phyloP scores from a whole-genome alignment of 2,113 vertebrate genomes.

The Channa maculata region DNA sequence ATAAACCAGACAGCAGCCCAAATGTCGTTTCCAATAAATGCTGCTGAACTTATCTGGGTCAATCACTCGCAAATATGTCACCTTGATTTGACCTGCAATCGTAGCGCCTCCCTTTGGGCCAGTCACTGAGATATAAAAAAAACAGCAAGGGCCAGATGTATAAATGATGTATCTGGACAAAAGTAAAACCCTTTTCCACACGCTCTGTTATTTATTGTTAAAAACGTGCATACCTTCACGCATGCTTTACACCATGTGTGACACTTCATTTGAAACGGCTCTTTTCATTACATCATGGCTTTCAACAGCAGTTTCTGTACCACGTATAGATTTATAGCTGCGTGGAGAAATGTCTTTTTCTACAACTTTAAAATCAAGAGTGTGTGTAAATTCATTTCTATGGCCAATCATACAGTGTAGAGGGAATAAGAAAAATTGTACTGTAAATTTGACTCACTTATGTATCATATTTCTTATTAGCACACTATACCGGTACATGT shows the following conservation, averaged over 20 bases:
- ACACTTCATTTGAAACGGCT: slow-evolving; percentile 15
- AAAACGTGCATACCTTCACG: slow-evolving; percentile 43
- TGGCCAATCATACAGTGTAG: slow-evolving; percentile 3
- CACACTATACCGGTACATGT: slow-evolving; percentile 15
- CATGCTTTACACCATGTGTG: slow-evolving; percentile 29
- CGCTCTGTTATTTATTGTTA: slow-evolving; percentile 36
- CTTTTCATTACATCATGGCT: slow-evolving; percentile 49
- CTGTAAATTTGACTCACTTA: slow-evolving; percentile 42
- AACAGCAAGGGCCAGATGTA: slow-evolving; percentile 19
- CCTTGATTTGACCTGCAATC: slow-evolving; percentile 54
- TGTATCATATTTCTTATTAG: slow-evolving; percentile 42
- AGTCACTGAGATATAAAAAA: slow-evolving; percentile 14
- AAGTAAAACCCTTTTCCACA: slow-evolving; percentile 2
- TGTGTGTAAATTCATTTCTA: slow-evolving; percentile 16
- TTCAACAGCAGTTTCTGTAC: slow-evolving; percentile 17
- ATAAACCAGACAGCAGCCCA: slow-evolving; percentile 28
- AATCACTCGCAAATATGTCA: slow-evolving; percentile 45
- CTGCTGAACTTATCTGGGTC: slow-evolving; percentile 41
- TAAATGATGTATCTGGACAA: slow-evolving; percentile 5
- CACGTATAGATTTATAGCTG: slow-evolving; percentile 12
- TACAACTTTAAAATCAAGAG: slow-evolving; percentile 1
- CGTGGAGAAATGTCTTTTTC: slow-evolving; percentile 19
- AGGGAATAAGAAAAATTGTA: slow-evolving; percentile 31
- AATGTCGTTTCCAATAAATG: slow-evolving; percentile 44
- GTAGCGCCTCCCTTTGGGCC: slow-evolving; percentile 13